Evolutionary conservation across 2,113 vertebrate genomes (phyloP).

Genomic region (Sylvietta virens): DNA sequence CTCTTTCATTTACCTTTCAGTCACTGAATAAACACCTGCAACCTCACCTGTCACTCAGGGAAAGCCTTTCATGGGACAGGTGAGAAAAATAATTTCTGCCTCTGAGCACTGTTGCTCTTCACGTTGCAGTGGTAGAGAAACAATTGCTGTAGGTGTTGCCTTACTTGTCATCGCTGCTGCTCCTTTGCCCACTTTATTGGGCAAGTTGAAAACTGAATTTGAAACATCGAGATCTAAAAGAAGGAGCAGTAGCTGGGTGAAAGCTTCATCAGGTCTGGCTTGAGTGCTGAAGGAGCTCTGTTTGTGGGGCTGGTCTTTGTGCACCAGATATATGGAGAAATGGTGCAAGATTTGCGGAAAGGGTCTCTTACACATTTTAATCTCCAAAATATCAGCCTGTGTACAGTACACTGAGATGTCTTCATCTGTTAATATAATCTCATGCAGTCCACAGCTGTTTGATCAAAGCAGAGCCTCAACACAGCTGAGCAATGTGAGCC

Average conservation of each 20-base stretch:
- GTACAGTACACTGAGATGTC: background rate
- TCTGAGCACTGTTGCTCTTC: background rate
- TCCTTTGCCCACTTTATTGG: background rate
- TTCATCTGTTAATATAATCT: background rate
- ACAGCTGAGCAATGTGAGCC: background rate
- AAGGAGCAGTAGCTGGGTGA: background rate
- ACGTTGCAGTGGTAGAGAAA: background rate
- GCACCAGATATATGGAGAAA: background rate
- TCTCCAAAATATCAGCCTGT: background rate
- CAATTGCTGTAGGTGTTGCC: background rate
- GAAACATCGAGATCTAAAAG: background rate
- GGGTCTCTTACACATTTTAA: background rate
- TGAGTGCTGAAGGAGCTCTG: background rate
- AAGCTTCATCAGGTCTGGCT: background rate
- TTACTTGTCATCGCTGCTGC: background rate
- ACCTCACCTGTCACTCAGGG: background rate
- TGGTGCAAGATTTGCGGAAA: background rate
- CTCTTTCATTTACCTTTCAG: background rate
- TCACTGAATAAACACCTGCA: background rate
- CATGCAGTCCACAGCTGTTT: background rate
- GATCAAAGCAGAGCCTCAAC: background rate
- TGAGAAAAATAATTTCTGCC: background rate
- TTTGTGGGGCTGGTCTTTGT: background rate
- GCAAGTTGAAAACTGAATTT: background rate
- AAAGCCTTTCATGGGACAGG: background rate